Conservation (phyloP, 2,113 vertebrate species). For the Strix uralensis region DNA sequence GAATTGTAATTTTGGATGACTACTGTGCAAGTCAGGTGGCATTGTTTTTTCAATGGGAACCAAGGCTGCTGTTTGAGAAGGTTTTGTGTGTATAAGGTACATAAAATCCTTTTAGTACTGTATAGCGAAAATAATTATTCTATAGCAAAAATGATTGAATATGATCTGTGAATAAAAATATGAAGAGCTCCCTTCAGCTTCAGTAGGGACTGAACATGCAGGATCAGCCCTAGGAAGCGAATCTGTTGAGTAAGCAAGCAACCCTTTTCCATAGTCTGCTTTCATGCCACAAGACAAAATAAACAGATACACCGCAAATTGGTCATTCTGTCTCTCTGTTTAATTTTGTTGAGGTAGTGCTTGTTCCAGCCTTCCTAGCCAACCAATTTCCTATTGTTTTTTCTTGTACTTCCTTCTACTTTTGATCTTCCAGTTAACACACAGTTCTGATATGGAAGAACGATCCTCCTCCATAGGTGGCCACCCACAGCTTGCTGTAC, state of each 20-base stretch:
- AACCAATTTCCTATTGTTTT: not conserved
- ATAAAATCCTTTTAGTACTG: not conserved
- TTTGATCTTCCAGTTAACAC: conserved; percentile 30
- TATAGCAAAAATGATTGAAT: not conserved
- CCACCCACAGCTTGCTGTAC: not conserved
- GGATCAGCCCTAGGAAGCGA: not conserved
- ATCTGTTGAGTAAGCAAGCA: not conserved
- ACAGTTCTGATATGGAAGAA: not conserved
- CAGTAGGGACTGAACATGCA: not conserved
- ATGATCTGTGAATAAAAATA: not conserved
- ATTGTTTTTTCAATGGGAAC: not conserved
- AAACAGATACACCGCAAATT: conserved; percentile 44
- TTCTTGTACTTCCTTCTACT: conserved; percentile 6
- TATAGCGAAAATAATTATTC: not conserved
- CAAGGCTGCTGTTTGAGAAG: not conserved
- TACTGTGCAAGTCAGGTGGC: not conserved
- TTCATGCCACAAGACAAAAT: conserved; percentile 38
- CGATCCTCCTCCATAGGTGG: not conserved
- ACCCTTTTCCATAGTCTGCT: not conserved
- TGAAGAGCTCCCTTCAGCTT: not conserved
- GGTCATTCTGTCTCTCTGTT: conserved; percentile 10
- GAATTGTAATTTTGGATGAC: not conserved
- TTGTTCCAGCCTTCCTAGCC: not conserved
- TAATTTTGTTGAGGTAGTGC: conserved; percentile 36
- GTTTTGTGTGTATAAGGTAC: not conserved